Evolutionary conservation across 2,113 vertebrate genomes (phyloP).

Genomic region (Poicephalus gulielmi): DNA sequence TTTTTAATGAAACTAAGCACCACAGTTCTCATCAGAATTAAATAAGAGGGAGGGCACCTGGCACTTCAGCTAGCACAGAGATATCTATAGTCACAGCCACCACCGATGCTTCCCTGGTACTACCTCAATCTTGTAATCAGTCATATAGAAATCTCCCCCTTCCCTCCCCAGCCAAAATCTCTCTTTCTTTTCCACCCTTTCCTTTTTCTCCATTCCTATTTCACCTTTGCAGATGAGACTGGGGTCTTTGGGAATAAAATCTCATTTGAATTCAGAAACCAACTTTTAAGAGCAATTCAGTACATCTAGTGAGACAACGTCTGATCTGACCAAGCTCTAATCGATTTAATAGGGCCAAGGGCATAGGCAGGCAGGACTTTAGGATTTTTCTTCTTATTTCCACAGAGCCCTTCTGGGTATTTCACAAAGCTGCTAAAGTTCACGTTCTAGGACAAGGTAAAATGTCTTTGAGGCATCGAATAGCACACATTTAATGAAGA

Average conservation of each 20-base stretch:
- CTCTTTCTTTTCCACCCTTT: neutral
- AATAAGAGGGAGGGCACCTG: neutral
- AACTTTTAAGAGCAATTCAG: constrained; percentile 19
- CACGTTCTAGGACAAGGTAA: constrained; percentile 59
- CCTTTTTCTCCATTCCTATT: neutral
- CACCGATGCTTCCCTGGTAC: neutral
- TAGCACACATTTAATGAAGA: constrained; percentile 69
- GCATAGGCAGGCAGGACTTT: constrained; percentile 7
- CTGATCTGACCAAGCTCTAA: constrained; percentile 39
- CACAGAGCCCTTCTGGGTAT: constrained; percentile 20
- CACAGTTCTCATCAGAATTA: neutral
- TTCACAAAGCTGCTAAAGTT: constrained; percentile 59
- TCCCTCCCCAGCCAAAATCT: neutral
- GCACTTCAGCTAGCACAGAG: neutral
- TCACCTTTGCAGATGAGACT: constrained; percentile 19
- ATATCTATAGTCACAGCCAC: neutral
- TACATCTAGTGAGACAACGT: constrained; percentile 10
- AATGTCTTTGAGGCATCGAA: constrained; percentile 59
- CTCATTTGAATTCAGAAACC: constrained; percentile 16
- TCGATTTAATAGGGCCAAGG: constrained; percentile 30
- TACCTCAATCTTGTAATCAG: neutral
- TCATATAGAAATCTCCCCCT: neutral
- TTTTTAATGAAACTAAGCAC: neutral
- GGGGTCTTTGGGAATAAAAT: constrained; percentile 14
- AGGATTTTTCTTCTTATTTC: constrained; percentile 40